A percentile compares a stretch with the other conserved stretches of the same genome.
Conservation (phyloP, 2,797 vertebrate genomes). For the Knipowitschia caucasica region DNA sequence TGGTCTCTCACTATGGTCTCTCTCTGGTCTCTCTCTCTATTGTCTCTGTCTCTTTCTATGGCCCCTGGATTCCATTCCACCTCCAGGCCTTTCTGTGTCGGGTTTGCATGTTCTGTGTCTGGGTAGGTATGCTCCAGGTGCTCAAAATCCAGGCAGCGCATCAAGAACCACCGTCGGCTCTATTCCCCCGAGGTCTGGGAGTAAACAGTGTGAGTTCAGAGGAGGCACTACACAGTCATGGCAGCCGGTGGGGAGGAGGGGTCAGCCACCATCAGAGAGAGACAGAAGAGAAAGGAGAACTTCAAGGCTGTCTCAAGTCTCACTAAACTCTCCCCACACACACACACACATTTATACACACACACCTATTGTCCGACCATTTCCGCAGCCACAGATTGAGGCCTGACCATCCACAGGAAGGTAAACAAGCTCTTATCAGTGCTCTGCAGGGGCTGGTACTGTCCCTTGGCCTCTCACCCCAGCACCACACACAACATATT, state of each 20-base stretch:
- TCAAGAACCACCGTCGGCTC: conserved; percentile 60
- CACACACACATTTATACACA: conserved; percentile 43
- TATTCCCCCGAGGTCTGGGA: conserved; percentile 36
- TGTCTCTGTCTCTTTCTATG: too few relatives aligned
- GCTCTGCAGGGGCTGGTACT: conserved; percentile 77
- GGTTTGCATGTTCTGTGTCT: too few relatives aligned
- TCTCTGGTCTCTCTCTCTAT: too few relatives aligned
- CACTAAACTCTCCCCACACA: conserved; percentile 38
- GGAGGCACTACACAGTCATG: conserved; percentile 44
- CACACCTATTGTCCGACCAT: conserved; percentile 83
- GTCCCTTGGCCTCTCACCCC: conserved; percentile 80
- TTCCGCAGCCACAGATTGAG: conserved; percentile 80
- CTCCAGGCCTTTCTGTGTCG: too few relatives aligned
- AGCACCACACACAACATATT: conserved; percentile 54
- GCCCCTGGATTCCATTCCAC: too few relatives aligned
- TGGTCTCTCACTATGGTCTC: too few relatives aligned
- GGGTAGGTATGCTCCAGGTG: too few relatives aligned
- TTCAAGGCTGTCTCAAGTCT: conserved; percentile 62
- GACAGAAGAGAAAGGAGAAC: conserved; percentile 50
- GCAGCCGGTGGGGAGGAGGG: conserved; percentile 43
- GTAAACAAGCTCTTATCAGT: conserved; percentile 92
- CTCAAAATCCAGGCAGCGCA: conserved; percentile 50
- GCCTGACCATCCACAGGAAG: conserved; percentile 88
- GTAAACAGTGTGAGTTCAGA: conserved; percentile 68
- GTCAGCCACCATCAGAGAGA: conserved; percentile 44